Evolutionary conservation across 2,113 vertebrate species (phyloP), one percentile per base, ranked within the genome.

Genomic region (Oriolus oriolus): DNA sequence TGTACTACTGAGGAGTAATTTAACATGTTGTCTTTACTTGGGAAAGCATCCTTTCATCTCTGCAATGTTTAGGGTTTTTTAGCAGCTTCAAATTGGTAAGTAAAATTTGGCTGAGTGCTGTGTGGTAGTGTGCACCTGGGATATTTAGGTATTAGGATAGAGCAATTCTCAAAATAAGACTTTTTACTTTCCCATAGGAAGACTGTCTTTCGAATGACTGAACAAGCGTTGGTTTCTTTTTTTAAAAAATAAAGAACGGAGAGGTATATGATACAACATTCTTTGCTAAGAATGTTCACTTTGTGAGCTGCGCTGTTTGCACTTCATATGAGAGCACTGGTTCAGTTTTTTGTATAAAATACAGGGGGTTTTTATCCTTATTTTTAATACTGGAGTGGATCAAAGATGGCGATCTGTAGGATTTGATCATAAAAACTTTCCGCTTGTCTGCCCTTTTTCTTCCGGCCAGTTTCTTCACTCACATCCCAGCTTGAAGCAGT

Each of bases 291-390:
- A 27, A 14, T 24, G 35, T 69, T 69, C 26, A 14, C 5, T 54
- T 84, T 35, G 17, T 42, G 9, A 63, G 20, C 5, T 49, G 6
- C 11, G 5, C 21, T 61, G 13, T 54, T 84, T 68, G 33, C 20
- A 27, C 31, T 61, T 91, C 16, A 18, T 4, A 4, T 56, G 68
- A n/a, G 7, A 84, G 60, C 50, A 66, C 14, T 88, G 14, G 5
- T 22, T 80, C 2, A 30, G 2, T 30, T 77, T 71, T 41, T 87
- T 53, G 19, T 28, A 52, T 61, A 21, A 61, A 87, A 80, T 74
- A 14, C 0, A 0, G 47, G 16, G 0, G 22, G 4, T 3, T 53
- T 26, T 59, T 76, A 49, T 81, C 30, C 14, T 71, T 61, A 11
- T 41, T 61, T 82, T 71, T 44, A 65, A 31, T 87, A 64, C 9